phyloP scores from a whole-genome alignment of 2,888 invertebrate species.

The Scaeva pyrastri region DNA sequence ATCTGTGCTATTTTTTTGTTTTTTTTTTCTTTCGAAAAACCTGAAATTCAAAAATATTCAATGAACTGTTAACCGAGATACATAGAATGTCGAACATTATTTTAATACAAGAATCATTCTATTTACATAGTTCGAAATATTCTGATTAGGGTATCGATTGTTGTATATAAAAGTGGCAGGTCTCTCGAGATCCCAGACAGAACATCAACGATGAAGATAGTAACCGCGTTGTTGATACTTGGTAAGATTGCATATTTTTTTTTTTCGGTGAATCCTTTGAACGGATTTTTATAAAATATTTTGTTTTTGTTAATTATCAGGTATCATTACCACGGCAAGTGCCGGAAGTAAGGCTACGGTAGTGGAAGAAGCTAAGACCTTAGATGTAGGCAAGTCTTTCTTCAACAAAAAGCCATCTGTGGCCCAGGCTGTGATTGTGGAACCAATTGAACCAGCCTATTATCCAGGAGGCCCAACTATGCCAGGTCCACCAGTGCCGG shows the following conservation, averaged over 20 bases:
- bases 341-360: not conserved
- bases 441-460: not conserved
- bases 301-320: not conserved
- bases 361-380: too few relatives aligned
- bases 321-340: not conserved
- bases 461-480: not conserved
- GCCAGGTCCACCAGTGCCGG: not conserved
- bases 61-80: too few relatives aligned
- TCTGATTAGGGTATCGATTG: not conserved
- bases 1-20: conserved; percentile 9
- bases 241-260: not conserved
- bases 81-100: not conserved
- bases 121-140: conserved; percentile 2
- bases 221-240: conserved; percentile 5
- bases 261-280: not conserved
- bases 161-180: not conserved
- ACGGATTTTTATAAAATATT: not conserved
- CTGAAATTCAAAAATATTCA: not conserved
- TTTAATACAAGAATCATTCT: not conserved
- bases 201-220: conserved; percentile 18
- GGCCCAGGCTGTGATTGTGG: not conserved
- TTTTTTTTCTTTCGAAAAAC: too few relatives aligned
- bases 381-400: not conserved
- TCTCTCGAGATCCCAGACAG: not conserved
- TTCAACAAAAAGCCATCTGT: not conserved